Evolutionary conservation across 1,140 invertebrate genomes (phyloP), one percentile per base, ranked within the genome.

Genomic region (Andrena cerasifolii): DNA sequence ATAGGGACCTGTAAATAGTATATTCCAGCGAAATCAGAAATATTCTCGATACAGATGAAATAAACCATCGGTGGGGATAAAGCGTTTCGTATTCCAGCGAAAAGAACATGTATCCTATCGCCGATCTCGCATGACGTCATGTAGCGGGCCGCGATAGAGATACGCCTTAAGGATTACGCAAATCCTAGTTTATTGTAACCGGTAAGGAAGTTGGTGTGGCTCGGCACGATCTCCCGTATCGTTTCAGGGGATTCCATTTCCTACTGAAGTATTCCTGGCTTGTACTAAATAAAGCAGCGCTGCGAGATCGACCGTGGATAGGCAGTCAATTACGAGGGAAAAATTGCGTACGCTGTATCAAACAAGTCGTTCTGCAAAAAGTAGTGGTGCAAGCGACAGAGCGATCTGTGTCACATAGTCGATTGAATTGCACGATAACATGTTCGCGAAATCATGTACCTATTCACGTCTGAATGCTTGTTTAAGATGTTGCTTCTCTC

Each of bases 181-280:
- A 68, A 76, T 76, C 65, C 65, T 58, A 49, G 65, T 76, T 76
- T 76, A 76, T 76, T 68, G 65, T 76, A 40, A 33, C 40, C 26
- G 43, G 21, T 68, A 49, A 68, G 18, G 14, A 51, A 68, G 18
- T 68, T 40, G 16, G 21, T 8, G 3, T 47, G 21, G n/a, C 28
- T 3, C 8, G 16, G 3, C 18, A 47, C 61, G n/a, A 33, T n/a
- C 3, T 24, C n/a, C 3, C 51, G 24, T 10, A 58, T n/a, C 67
- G 24, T 56, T 58, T 58, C 18, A 3, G 31, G 33, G 10, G 26
- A 49, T 45, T 59, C 24, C 12, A 31, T 33, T 47, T 49, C 6
- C 6, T 33, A 33, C 2, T 10, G 12, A 18, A 4, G 2, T 49
- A 49, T 28, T 28, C 24, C 3, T 18, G 43, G 8, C 7, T 62